Evolutionary conservation across 2,888 invertebrate species (phyloP).

Genomic region (Heliconius hortense): DNA sequence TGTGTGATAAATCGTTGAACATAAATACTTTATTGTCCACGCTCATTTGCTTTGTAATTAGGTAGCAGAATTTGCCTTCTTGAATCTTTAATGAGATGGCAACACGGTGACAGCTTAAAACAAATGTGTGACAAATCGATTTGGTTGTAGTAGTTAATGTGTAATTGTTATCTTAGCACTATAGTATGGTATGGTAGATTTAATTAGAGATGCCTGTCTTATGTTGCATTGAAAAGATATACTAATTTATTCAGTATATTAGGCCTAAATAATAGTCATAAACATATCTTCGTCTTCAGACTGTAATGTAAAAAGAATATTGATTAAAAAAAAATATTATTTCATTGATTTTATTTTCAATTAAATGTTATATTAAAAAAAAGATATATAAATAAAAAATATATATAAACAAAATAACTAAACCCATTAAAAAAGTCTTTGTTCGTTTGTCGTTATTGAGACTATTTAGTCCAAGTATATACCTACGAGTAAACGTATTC

Average conservation of each 20-base stretch:
- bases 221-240: not conserved
- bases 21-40: conserved; percentile 80
- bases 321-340: not conserved
- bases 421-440: not conserved
- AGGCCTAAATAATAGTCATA: no score
- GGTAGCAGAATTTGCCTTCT: conserved; percentile 80
- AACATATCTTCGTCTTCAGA: no score
- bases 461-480: no score
- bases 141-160: conserved; percentile 44
- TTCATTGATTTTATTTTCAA: not conserved
- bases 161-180: conserved; percentile 15
- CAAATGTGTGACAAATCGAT: conserved; percentile 75
- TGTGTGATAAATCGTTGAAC: conserved; percentile 79
- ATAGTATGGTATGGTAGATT: not conserved
- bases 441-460: no score
- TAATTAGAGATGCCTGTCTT: not conserved
- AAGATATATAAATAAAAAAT: not conserved
- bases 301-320: not conserved
- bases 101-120: conserved; percentile 57
- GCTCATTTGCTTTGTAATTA: conserved; percentile 74
- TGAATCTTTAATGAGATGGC: conserved; percentile 76
- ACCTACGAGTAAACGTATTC: no score
- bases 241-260: not conserved
- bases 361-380: not conserved
- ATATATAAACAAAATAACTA: not conserved